A percentile compares a stretch with the other conserved stretches of the same genome.
Evolutionary conservation across 2,113 vertebrate genomes (phyloP).

Genomic region (Pluvialis apricaria): DNA sequence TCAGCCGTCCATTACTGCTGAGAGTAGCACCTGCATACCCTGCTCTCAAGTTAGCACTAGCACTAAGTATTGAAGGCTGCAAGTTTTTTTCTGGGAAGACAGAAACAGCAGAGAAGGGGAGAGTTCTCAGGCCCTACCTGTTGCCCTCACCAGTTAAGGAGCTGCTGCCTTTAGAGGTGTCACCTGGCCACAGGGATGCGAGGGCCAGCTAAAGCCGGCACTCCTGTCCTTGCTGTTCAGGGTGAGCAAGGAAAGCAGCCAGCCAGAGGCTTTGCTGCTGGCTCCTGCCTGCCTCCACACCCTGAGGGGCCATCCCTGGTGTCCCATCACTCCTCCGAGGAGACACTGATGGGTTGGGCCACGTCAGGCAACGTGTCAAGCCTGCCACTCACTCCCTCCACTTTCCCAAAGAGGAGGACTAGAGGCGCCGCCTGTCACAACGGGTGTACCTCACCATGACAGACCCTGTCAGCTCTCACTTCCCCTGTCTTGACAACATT

Average conservation of each 20-base stretch:
- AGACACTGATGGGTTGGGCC: not conserved
- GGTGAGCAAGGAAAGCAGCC: not conserved
- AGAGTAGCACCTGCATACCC: not conserved
- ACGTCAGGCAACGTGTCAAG: not conserved
- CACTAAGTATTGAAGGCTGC: not conserved
- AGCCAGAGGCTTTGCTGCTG: not conserved
- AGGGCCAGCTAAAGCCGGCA: not conserved
- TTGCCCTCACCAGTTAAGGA: not conserved
- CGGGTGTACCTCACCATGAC: not conserved
- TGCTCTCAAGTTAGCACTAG: not conserved
- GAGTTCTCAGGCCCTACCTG: not conserved
- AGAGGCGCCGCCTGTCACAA: not conserved
- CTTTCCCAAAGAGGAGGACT: not conserved
- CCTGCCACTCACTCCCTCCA: not conserved
- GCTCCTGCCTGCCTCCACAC: not conserved
- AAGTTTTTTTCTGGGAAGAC: not conserved
- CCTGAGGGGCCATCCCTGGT: not conserved
- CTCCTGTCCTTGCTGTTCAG: accelerated
- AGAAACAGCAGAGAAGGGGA: not conserved
- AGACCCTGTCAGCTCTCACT: not conserved
- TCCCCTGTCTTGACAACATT: not conserved
- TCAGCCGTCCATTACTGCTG: not conserved
- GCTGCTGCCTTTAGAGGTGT: not conserved
- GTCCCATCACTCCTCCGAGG: not conserved
- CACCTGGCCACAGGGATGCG: not conserved